phyloP scores from a whole-genome alignment of 2,888 invertebrate species.

The Eupithecia tripunctaria region DNA sequence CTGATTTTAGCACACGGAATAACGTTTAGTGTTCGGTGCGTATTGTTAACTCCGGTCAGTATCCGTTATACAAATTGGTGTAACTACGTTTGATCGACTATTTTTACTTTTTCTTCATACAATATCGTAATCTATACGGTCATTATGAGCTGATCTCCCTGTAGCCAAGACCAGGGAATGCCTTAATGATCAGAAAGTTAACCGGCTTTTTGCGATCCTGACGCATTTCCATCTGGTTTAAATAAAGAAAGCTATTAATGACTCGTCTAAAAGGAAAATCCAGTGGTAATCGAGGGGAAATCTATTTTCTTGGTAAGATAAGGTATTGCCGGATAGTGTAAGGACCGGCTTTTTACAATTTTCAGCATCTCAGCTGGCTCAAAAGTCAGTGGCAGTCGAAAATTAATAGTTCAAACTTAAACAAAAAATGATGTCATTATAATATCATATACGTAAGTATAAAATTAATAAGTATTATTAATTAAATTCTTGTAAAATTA shows the following conservation, averaged over 20 bases:
- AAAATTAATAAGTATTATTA: neutral
- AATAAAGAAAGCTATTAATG: conserved; percentile 34
- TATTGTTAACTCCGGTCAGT: no score
- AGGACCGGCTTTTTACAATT: conserved; percentile 2
- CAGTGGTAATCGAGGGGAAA: conserved; percentile 23
- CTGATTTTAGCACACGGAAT: no score
- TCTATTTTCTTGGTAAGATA: conserved; percentile 24
- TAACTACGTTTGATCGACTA: neutral
- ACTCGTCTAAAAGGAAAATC: conserved; percentile 32
- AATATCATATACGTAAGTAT: neutral
- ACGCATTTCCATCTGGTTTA: conserved; percentile 19
- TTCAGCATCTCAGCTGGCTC: conserved; percentile 1
- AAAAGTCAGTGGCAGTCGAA: neutral
- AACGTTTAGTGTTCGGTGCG: no score
- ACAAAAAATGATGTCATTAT: no score
- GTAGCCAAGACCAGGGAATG: neutral
- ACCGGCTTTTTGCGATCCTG: conserved; percentile 18
- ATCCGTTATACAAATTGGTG: neutral
- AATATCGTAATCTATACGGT: neutral
- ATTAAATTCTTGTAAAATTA: neutral
- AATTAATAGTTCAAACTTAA: no score
- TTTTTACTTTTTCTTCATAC: neutral
- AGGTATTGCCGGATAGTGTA: neutral
- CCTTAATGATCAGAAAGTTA: conserved; percentile 14
- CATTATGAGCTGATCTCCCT: conserved; percentile 1